A percentile compares a stretch with the other conserved stretches of the same genome.
Evolutionary conservation across 2,888 invertebrate genomes (phyloP).

Genomic region (Cosmia pyralina): DNA sequence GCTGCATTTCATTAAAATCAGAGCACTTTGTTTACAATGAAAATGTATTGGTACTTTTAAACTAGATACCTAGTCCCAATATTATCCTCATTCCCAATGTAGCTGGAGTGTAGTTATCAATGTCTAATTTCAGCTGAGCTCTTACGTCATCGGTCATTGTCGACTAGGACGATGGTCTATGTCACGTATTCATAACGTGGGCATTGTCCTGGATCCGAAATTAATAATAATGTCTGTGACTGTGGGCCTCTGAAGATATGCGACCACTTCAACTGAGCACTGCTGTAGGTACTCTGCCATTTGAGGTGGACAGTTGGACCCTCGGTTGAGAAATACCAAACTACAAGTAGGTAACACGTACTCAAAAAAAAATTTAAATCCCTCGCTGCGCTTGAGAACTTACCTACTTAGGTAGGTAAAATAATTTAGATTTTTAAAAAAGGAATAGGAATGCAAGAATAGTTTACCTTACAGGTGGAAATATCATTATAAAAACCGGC

Average conservation of each 20-base stretch:
- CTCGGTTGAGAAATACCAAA: not conserved
- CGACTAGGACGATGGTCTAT: constrained; percentile 50
- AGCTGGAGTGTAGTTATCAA: constrained; percentile 33
- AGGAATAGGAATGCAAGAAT: too few species aligned
- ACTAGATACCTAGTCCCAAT: not conserved
- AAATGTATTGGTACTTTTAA: constrained; percentile 1
- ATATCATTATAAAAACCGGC: too few species aligned
- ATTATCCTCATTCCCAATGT: constrained; percentile 22
- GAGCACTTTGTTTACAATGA: not conserved
- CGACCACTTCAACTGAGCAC: not conserved
- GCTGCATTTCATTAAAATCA: too few species aligned
- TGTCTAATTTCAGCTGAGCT: constrained; percentile 27
- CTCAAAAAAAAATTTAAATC: too few species aligned
- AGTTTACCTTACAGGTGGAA: too few species aligned
- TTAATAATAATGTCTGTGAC: constrained; percentile 41
- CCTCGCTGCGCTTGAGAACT: not conserved
- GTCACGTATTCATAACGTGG: constrained; percentile 67
- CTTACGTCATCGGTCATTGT: constrained; percentile 54
- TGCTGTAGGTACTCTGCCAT: not conserved
- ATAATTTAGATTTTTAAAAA: not conserved
- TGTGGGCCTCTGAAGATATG: constrained; percentile 8
- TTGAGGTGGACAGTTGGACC: not conserved
- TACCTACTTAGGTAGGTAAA: not conserved
- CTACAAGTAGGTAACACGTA: not conserved
- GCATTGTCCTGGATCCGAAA: constrained; percentile 54